Base-by-base conservation (phyloP, 1,140 invertebrate species). In the Drosophila bifasciata region DNA sequence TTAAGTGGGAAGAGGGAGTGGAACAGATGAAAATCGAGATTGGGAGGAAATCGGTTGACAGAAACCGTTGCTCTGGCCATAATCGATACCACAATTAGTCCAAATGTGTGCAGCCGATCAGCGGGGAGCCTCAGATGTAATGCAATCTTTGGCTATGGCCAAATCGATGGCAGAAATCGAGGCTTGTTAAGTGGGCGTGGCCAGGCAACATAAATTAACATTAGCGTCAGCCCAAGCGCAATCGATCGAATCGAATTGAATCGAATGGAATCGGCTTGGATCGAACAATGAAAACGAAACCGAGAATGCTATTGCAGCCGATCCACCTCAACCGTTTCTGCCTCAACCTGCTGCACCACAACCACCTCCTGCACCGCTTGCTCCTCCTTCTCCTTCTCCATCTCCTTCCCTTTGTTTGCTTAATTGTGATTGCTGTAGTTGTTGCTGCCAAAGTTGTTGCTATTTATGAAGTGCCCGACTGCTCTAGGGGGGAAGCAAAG, bases 401-500 rank as follows among this genome's bases (percentile, higher is more conserved):
- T 46, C 44, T 48, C 76, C 70, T 78, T 70, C 79, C 71, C 75
- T 66, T 84, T 74, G 79, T 78, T 84, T 83, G 49, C 68, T 83
- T 83, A 83, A 83, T 83, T 83, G 80, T 76, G 49, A 46, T 36
- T 69, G 70, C 51, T 60, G 74, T 56, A 76, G 61, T 49, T 60
- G 59, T 57, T 69, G 11, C 32, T 36, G 32, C 9, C 32, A 36
- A 36, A 36, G 45, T 36, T 75, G 72, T 44, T 83, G 75, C 44
- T 78, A 71, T 71, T 84, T 84, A 85, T 85, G 80, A 84, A 83
- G 64, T 84, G 80, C 71, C 76, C 85, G 80, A 72, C 71, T 85
- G 79, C 69, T 57, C 68, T 61, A 41, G 49, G 21, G 45, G 39
- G 50, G 43, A 8, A 23, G 36, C 7, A n/a, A 11, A n/a, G 17